Evolutionary conservation across 1,140 invertebrate species (phyloP).

Genomic region (Scaptomyza montana): DNA sequence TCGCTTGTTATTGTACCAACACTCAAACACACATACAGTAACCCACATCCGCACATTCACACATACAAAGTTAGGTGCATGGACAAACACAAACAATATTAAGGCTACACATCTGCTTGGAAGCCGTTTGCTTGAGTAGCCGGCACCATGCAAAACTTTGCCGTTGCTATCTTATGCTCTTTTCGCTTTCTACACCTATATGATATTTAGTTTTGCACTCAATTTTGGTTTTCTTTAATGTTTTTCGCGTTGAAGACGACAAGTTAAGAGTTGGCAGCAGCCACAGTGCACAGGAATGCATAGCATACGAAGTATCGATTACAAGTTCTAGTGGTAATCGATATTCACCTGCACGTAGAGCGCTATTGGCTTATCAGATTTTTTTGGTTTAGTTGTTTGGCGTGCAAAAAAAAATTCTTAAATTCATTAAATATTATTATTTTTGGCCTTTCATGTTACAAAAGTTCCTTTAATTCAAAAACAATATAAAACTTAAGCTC

Average conservation of each 20-base stretch:
- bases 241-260: slow-evolving; percentile 59
- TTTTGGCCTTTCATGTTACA: neutral
- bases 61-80: slow-evolving; percentile 23
- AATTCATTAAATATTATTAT: too few relatives aligned
- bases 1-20: slow-evolving; percentile 70
- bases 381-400: too few relatives aligned
- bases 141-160: slow-evolving; percentile 23
- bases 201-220: slow-evolving; percentile 33
- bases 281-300: slow-evolving; percentile 21
- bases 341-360: neutral
- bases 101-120: slow-evolving; percentile 1
- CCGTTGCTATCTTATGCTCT: slow-evolving; percentile 2
- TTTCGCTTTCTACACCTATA: slow-evolving; percentile 9
- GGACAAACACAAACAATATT: slow-evolving; percentile 25
- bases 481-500: too few relatives aligned
- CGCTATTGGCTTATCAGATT: neutral
- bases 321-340: neutral
- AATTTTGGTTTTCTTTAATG: slow-evolving; percentile 62
- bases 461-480: too few relatives aligned
- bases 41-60: slow-evolving; percentile 25
- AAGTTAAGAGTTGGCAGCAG: slow-evolving; percentile 43
- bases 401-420: too few relatives aligned
- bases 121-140: slow-evolving; percentile 27
- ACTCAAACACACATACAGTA: slow-evolving; percentile 16
- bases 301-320: slow-evolving; percentile 10